phyloP scores from a whole-genome alignment of 2,888 invertebrate species.

The Drosophila phalerata region DNA sequence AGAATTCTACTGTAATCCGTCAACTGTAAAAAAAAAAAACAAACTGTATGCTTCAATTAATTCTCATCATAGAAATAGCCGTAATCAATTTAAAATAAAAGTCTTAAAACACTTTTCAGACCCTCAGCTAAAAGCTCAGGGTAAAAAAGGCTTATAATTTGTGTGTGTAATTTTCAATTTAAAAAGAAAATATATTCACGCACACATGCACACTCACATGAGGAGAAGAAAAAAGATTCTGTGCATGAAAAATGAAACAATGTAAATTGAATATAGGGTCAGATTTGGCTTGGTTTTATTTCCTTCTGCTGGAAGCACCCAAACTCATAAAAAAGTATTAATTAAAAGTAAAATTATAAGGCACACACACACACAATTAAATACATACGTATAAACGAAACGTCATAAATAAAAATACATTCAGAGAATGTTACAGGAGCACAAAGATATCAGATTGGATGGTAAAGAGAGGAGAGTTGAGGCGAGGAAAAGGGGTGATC shows the following conservation, averaged over 20 bases:
- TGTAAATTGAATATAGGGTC: constrained; percentile 73
- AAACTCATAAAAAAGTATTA: constrained; percentile 52
- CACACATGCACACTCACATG: constrained; percentile 20
- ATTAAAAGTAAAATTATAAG: constrained; percentile 76
- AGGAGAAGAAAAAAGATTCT: constrained; percentile 10
- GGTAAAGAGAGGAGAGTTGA: not conserved
- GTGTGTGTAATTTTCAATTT: constrained; percentile 52
- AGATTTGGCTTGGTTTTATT: constrained; percentile 35
- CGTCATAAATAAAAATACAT: constrained; percentile 70
- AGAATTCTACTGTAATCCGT: constrained; percentile 40
- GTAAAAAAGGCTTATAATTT: constrained; percentile 43
- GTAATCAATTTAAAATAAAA: constrained; percentile 66
- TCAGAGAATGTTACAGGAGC: constrained; percentile 33
- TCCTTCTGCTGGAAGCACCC: constrained; percentile 9
- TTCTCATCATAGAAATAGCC: constrained; percentile 68
- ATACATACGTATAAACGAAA: constrained; percentile 34
- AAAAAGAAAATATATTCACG: constrained; percentile 57
- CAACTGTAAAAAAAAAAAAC: constrained; percentile 53
- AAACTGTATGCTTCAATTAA: constrained; percentile 65
- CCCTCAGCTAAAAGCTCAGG: constrained; percentile 27
- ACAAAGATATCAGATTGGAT: constrained; percentile 20
- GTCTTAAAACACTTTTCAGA: constrained; percentile 28
- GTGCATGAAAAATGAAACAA: constrained; percentile 40
- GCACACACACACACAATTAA: constrained; percentile 9
- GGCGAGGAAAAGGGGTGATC: constrained; percentile 2